Percentiles rank a stretch among this genome's conserved stretches.
Conservation (phyloP, 2,113 vertebrate species). For the Neoarius graeffei region DNA sequence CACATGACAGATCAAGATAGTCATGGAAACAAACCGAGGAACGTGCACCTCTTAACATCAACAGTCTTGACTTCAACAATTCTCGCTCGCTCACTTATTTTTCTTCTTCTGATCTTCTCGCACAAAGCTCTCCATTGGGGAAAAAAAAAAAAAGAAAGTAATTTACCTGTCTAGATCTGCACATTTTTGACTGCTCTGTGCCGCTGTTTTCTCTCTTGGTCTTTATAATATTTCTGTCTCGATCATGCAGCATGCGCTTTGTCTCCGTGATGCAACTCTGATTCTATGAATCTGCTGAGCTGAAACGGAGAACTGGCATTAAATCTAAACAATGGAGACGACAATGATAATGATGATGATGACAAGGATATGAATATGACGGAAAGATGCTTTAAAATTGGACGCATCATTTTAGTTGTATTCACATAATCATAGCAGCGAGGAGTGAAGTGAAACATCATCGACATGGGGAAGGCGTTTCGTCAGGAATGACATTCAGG, state of each 20-base stretch:
- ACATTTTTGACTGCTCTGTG: background rate
- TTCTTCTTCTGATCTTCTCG: background rate
- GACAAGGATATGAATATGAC: constrained; percentile 1
- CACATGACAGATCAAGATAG: background rate
- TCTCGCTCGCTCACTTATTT: background rate
- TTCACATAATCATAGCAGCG: no score
- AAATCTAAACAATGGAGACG: constrained; percentile 6
- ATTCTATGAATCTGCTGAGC: background rate
- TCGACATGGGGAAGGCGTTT: background rate
- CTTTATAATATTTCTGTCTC: background rate
- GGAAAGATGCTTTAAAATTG: constrained; percentile 13
- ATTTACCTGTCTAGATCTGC: background rate
- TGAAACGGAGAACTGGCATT: background rate
- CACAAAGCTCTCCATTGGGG: no score
- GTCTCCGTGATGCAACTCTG: background rate
- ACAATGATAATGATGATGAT: background rate
- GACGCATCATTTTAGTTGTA: background rate
- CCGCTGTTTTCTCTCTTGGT: background rate
- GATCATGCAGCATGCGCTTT: background rate
- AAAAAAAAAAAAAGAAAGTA: background rate
- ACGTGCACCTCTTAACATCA: constrained; percentile 57
- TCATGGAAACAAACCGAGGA: constrained; percentile 68
- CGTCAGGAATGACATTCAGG: background rate
- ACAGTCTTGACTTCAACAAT: constrained; percentile 40
- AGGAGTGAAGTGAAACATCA: background rate